Conservation (phyloP, 2,113 vertebrate genomes). For the Fregetta grallaria region DNA sequence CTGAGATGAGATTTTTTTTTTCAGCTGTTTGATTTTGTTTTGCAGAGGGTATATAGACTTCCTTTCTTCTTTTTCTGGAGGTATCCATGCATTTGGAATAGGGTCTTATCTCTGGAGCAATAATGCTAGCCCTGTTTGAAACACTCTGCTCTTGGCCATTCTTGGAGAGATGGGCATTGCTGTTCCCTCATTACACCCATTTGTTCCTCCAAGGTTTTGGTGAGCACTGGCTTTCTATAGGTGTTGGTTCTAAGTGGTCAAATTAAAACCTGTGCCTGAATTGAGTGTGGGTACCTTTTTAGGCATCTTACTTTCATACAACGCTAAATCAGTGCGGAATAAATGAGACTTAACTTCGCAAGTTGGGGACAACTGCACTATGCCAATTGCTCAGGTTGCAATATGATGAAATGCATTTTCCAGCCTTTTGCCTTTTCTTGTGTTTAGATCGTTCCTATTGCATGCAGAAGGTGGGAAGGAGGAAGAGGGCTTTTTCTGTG, state of each 20-base stretch:
- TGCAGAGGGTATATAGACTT: neutral
- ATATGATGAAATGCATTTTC: neutral
- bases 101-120: neutral
- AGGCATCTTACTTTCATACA: neutral
- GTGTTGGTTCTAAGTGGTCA: neutral
- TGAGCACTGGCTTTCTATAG: neutral
- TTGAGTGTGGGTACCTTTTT: neutral
- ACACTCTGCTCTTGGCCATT: neutral
- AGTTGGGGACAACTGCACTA: neutral
- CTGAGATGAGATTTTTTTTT: neutral
- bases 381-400: neutral
- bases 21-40: neutral
- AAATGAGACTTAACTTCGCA: neutral
- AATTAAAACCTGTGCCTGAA: neutral
- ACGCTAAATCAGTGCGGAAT: neutral
- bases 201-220: neutral
- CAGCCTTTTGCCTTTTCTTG: neutral
- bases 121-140: neutral
- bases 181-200: neutral
- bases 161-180: neutral
- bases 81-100: neutral
- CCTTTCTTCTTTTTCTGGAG: neutral
- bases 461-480: neutral
- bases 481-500: neutral
- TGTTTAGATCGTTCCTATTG: rapidly evolving